Conservation (phyloP, 2,113 vertebrate genomes). For the Cynopterus brachyotis region DNA sequence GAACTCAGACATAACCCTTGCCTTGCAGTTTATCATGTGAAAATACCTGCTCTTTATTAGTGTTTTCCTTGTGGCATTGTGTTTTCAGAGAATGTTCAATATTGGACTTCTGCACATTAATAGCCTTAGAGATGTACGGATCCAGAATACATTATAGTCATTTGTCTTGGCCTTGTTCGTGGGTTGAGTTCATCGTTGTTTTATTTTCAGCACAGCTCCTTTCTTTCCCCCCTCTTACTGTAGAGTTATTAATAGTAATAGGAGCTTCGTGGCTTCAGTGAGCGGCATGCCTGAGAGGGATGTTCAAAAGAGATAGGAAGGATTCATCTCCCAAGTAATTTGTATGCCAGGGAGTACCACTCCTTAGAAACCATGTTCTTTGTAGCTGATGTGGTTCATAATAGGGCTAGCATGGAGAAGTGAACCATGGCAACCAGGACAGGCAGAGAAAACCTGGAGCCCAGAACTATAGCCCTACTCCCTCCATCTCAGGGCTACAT, state of each 20-base stretch:
- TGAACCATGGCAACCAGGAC: not conserved
- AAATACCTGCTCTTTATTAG: conserved; percentile 33
- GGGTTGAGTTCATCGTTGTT: conserved; percentile 40
- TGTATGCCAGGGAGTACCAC: conserved; percentile 45
- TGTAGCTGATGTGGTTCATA: not conserved
- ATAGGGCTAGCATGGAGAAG: not conserved
- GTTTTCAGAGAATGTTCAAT: conserved; percentile 9
- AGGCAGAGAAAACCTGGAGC: not conserved
- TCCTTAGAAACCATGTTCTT: conserved; percentile 30
- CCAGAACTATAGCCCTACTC: too few relatives aligned
- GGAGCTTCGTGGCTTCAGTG: conserved; percentile 51
- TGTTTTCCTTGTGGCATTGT: conserved; percentile 20
- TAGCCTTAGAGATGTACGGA: not conserved
- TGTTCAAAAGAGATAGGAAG: conserved; percentile 57
- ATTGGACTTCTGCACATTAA: conserved; percentile 26
- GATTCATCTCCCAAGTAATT: conserved; percentile 56
- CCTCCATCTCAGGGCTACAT: too few relatives aligned
- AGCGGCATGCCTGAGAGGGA: conserved; percentile 26
- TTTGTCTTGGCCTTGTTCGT: conserved; percentile 44
- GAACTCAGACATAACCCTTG: not conserved
- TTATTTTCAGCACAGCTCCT: conserved; percentile 51
- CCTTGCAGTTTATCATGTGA: not conserved
- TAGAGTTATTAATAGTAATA: conserved; percentile 66
- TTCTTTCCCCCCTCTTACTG: not conserved
- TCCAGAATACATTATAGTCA: conserved; percentile 34